These are phyloP conservation scores for Eufriesea mexicana DNA, from an alignment of 1,140 invertebrate genomes.

Conservation along the genomic window DNA sequence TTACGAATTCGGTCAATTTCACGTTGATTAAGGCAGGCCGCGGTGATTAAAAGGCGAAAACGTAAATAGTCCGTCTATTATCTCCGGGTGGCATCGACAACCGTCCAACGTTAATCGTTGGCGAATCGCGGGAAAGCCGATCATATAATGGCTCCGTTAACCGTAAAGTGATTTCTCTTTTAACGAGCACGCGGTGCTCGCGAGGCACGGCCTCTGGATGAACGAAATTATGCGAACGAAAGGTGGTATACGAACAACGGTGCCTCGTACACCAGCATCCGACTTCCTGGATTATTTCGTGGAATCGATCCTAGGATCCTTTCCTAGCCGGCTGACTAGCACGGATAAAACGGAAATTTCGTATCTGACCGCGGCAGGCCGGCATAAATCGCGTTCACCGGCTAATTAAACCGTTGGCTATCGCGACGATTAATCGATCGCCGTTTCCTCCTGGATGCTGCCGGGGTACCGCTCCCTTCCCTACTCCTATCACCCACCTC, in stretches of 20 bases:
- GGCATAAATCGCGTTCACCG: constrained; percentile 64
- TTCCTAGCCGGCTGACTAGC: constrained; percentile 25
- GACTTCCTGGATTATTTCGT: constrained; percentile 34
- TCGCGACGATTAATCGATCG: constrained; percentile 77
- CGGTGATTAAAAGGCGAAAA: constrained; percentile 13
- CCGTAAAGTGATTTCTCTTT: constrained; percentile 10
- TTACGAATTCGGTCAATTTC: background rate
- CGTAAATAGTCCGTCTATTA: background rate
- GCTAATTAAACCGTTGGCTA: constrained; percentile 77
- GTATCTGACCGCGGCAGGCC: constrained; percentile 48
- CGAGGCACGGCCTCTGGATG: no score
- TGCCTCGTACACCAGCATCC: background rate
- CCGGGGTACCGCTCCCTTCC: constrained; percentile 35
- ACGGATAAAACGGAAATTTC: constrained; percentile 61
- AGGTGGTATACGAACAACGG: background rate
- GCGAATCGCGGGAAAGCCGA: constrained; percentile 11
- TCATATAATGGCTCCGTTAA: background rate
- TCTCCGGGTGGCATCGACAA: background rate
- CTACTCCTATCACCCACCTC: constrained; percentile 18
- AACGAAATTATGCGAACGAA: background rate
- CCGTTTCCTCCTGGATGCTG: constrained; percentile 60
- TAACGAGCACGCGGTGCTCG: background rate
- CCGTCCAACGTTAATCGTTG: background rate
- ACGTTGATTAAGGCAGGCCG: background rate
- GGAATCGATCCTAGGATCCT: constrained; percentile 31